A percentile compares a stretch with the other conserved stretches of the same genome.
Evolutionary conservation across 2,888 invertebrate genomes (phyloP).

Genomic region (Didymodactylos carnosus): DNA sequence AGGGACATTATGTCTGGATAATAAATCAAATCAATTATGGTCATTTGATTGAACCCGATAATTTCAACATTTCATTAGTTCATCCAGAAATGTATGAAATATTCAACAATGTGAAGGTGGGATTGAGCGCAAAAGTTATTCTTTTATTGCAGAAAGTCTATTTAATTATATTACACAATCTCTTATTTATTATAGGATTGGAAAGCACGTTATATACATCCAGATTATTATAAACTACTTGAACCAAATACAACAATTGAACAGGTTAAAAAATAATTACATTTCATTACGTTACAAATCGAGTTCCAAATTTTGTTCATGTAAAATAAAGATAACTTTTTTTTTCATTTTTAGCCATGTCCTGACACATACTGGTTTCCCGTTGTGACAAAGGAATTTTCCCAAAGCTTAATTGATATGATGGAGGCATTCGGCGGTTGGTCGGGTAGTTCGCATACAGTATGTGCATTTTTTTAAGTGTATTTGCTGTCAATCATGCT

Average conservation of each 20-base stretch:
- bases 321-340: not conserved
- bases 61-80: slow-evolving; percentile 50
- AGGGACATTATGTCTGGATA: slow-evolving; percentile 74
- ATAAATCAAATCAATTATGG: slow-evolving; percentile 66
- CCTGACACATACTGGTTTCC: slow-evolving; percentile 93
- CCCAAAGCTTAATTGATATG: slow-evolving; percentile 61
- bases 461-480: slow-evolving; percentile 48
- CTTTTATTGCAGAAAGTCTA: not conserved
- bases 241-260: slow-evolving; percentile 42
- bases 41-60: slow-evolving; percentile 65
- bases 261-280: slow-evolving; percentile 39
- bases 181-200: slow-evolving; percentile 47
- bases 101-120: slow-evolving; percentile 52
- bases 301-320: too few species aligned
- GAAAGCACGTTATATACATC: slow-evolving; percentile 70
- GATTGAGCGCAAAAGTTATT: too few species aligned
- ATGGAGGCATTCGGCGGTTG: slow-evolving; percentile 74
- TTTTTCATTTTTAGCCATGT: slow-evolving; percentile 50
- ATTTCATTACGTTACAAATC: not conserved
- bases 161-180: not conserved
- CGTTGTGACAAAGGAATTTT: slow-evolving; percentile 54
- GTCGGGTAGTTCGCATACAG: slow-evolving; percentile 59
- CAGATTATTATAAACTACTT: slow-evolving; percentile 54
- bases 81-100: slow-evolving; percentile 78
- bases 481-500: not conserved